Percentiles rank a stretch among this genome's conserved stretches.
Evolutionary conservation across 2,797 vertebrate species (phyloP).

Genomic region (Gadopsis bispinosus): DNA sequence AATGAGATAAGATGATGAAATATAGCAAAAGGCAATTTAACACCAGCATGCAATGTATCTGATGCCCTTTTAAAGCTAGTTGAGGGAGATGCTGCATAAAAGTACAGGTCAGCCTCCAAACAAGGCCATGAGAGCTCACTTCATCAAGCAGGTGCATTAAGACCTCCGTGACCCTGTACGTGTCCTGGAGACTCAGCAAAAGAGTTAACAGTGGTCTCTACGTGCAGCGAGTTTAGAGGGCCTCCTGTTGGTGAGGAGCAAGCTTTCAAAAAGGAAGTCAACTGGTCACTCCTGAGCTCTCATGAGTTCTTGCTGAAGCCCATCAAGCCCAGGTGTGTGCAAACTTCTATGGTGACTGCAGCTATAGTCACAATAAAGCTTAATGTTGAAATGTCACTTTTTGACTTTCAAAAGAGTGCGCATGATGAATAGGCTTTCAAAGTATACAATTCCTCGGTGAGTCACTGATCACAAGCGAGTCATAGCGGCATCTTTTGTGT

Average conservation of each 20-base stretch:
- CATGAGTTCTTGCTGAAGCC: not conserved
- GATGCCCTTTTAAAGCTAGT: not conserved
- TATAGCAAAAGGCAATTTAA: not conserved
- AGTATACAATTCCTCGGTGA: conserved; percentile 35
- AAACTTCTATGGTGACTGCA: conserved; percentile 8
- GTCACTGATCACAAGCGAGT: conserved; percentile 40
- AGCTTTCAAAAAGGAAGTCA: conserved; percentile 18
- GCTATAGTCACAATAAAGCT: not conserved
- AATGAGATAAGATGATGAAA: not conserved
- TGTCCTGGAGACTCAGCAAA: conserved; percentile 11
- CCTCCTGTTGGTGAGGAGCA: conserved; percentile 51
- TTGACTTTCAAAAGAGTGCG: not conserved
- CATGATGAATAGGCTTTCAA: conserved; percentile 31
- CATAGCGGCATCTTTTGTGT: conserved; percentile 42
- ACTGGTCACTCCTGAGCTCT: conserved; percentile 8
- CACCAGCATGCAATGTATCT: not conserved
- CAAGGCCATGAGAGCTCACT: conserved; percentile 1
- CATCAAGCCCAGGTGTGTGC: conserved; percentile 9
- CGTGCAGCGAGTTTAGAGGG: conserved; percentile 35
- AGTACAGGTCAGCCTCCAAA: conserved; percentile 9
- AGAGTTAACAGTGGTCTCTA: conserved; percentile 4
- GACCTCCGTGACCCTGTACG: conserved; percentile 8
- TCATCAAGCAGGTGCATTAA: conserved; percentile 9
- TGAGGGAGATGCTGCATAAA: not conserved
- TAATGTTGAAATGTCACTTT: not conserved